Base-by-base conservation (phyloP, 2,888 invertebrate species). In the Coremacera marginata region DNA sequence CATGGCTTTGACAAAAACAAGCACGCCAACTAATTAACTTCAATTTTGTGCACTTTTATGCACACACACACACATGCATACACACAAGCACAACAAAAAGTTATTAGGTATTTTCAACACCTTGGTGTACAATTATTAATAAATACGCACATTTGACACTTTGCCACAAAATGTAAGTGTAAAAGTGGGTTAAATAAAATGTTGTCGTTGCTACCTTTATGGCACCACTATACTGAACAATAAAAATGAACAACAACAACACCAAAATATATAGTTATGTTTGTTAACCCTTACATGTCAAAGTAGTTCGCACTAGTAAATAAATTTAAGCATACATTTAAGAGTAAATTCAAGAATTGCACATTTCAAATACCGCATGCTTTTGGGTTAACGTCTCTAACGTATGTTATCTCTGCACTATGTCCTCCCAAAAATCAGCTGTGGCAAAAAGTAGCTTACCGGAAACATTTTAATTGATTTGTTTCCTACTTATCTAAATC, bases 11-110 rank as follows among this genome's bases (percentile, higher is more conserved):
- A 16, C 65, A 37, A 44, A 34, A n/a, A 37, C n/a, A 67, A 22
- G n/a, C 37, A 37, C 67, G 37, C 37, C 19, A 67, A 67, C 67
- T 37, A 37, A 67, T 34, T 19, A 34, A 67, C 34, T 67, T 67
- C 22, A 67, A 34, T 62, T 70, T 68, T 22, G 37, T 44, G 25
- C 65, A 71, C 9, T 19, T 7, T 52, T 52, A 72, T 11, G 19
- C 51, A 37, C 62, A 60, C 71, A 49, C 49, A 27, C 37, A 76
- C 16, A 22, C 52, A n/a, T 34, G 14, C 27, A n/a, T 67, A 77
- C 55, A 67, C 22, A 60, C 49, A 22, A 9, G 57, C 68, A 68
- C 19, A 68, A 22, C 16, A 14, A 60, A 22, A 44, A 44, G 11
- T 44, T 44, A 44, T 44, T 44, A 44, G 11, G 14, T 2, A 44